Base-by-base conservation (phyloP, 2,888 invertebrate genomes). In the Eustalomyia histrio region DNA sequence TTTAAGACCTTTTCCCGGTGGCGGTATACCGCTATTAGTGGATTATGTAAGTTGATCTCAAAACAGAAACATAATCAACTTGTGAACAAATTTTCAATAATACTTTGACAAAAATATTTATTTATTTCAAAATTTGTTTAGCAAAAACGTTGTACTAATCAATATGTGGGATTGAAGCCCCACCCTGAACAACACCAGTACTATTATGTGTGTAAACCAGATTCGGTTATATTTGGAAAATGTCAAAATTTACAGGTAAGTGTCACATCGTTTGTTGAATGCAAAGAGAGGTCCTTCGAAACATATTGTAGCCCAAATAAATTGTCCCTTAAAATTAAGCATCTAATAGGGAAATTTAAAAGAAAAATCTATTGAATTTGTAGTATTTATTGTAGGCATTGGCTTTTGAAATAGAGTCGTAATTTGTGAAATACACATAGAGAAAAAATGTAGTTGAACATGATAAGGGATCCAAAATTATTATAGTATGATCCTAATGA, bases 161-260 rank as follows among this genome's bases (percentile, higher is more conserved):
- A 89, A 58, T 90, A 86, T 83, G 81, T 89, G 8, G 89, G 90
- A 29, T 84, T 90, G 6, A 89, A 87, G 64, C 83, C 88, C 1
- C 91, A 91, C 84, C 90, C 90, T 17, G 87, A 87, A n/a, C 88
- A 90, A 17, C 85, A 86, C n/a, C 86, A 88, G 47, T 89, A 89
- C 68, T 92, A 92, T 76, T 91, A 91, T 71, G 88, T 91, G 3
- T 92, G 92, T 72, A 89, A 88, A 21, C 84, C 86, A 1, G 86
- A 89, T 73, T 89, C 87, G 50, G 88, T 90, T 0, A 88, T 92
- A 39, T 87, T 91, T 65, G 91, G 90, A 58, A 89, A 90, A 76
- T 91, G 91, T 71, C 87, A 87, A 21, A 85, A 85, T 29, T 83
- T 87, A 1, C 87, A 90, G 83, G 88, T 90, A 76, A 88, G 87